Conservation (phyloP, 2,113 vertebrate genomes). For the Orientallactaga bullata region DNA sequence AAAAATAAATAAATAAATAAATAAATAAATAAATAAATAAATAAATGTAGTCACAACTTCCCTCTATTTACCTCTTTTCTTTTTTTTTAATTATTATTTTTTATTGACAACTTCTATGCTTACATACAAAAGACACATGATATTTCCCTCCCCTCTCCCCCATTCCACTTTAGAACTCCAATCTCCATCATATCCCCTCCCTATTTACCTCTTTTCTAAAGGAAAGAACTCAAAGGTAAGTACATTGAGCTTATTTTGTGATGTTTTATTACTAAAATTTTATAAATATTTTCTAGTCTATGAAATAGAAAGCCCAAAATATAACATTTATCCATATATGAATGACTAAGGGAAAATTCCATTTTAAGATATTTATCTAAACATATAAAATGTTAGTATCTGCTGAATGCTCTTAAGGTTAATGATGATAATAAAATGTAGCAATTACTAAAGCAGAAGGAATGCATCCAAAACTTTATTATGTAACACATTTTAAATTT, state of each 20-base stretch:
- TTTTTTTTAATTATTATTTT: no score
- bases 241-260: background rate
- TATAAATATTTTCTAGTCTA: background rate
- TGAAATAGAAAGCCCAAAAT: background rate
- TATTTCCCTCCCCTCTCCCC: no score
- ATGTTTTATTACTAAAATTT: background rate
- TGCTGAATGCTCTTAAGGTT: constrained; percentile 44
- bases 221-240: background rate
- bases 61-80: no score
- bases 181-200: background rate
- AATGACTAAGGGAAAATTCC: background rate
- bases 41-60: no score
- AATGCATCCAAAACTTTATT: constrained; percentile 36
- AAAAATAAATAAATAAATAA: no score
- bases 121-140: no score
- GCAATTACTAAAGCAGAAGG: constrained; percentile 56
- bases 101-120: no score
- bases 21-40: no score
- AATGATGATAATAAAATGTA: constrained; percentile 59
- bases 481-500: constrained; percentile 50
- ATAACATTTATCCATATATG: background rate
- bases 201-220: background rate
- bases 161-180: no score
- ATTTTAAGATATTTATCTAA: background rate
- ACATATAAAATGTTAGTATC: background rate